Base-by-base conservation (phyloP, 2,113 vertebrate genomes). In the Amblyopsis rosae region DNA sequence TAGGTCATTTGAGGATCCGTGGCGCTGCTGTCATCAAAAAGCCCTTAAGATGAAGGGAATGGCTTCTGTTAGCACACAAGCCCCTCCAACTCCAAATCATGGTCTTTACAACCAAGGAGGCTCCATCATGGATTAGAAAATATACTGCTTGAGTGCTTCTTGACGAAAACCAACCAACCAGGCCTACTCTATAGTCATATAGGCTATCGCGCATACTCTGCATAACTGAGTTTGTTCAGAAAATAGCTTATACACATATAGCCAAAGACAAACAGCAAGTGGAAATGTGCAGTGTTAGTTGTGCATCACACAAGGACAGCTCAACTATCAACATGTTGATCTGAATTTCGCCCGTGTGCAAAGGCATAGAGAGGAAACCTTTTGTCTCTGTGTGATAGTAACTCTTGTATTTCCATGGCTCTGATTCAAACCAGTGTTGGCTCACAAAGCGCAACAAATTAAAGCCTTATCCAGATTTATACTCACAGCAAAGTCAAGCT, bases 11-110 rank as follows among this genome's bases (percentile, higher is more conserved):
- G 12, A 75, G 70, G 81, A 86, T 86, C 59, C 59, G 9, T 13
- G 51, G 62, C 47, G 71, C 75, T 61, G 59, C 67, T 65, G 82
- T 76, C 63, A 77, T 83, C 68, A 72, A 59, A 85, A 83, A 75
- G 56, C 59, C 64, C 83, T 82, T 66, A 69, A 77, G 77, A 80
- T 83, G 75, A 82, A 72, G 59, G 67, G 67, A 74, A 80, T 64
- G 59, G 67, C 70, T 82, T 75, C 74, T 77, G 75, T 85, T 69
- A 75, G 69, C 79, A 61, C 67, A 76, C 67, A 79, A 71, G 78
- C 82, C 48, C 58, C 48, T 76, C 63, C 70, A 76, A 76, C 78
- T 69, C 16, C 11, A 75, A 86, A 86, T 81, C 5, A 1, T 63
- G 17, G 47, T 50, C 61, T 63, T 50, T 26, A 46, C 35, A 5